Conservation (phyloP, 2,797 vertebrate genomes). For the Urocyon cinereoargenteus region DNA sequence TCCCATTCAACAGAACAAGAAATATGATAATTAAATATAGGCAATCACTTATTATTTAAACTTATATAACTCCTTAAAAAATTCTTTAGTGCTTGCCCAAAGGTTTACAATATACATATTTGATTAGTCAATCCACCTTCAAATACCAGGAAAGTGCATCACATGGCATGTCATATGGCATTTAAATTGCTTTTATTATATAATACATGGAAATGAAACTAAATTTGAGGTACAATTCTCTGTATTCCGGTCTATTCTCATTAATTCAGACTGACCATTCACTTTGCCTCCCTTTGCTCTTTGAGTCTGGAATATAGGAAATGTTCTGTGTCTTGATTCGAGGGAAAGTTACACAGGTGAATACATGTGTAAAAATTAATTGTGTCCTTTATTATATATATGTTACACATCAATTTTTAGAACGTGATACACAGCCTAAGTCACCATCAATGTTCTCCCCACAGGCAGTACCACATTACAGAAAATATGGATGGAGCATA, state of each 20-base stretch:
- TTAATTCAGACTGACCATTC: background rate
- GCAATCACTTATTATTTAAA: background rate
- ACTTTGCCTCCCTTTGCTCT: background rate
- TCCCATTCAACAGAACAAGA: slow-evolving; percentile 35
- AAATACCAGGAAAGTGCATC: background rate
- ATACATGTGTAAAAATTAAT: background rate
- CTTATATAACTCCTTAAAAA: slow-evolving; percentile 5
- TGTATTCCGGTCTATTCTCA: slow-evolving; percentile 21
- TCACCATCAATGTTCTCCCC: background rate
- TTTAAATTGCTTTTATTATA: slow-evolving; percentile 41
- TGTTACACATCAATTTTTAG: background rate
- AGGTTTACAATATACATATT: background rate
- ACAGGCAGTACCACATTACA: background rate
- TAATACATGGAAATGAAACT: slow-evolving; percentile 34
- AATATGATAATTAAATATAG: background rate
- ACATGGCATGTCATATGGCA: background rate
- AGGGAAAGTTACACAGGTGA: background rate
- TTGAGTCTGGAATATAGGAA: background rate
- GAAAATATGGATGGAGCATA: background rate
- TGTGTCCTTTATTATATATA: background rate
- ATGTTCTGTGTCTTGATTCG: slow-evolving; percentile 9
- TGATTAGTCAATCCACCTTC: background rate
- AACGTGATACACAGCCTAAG: background rate
- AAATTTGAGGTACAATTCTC: background rate
- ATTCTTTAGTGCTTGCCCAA: background rate